Base-by-base conservation (phyloP, 2,113 vertebrate species). In the Oryctolagus cuniculus region DNA sequence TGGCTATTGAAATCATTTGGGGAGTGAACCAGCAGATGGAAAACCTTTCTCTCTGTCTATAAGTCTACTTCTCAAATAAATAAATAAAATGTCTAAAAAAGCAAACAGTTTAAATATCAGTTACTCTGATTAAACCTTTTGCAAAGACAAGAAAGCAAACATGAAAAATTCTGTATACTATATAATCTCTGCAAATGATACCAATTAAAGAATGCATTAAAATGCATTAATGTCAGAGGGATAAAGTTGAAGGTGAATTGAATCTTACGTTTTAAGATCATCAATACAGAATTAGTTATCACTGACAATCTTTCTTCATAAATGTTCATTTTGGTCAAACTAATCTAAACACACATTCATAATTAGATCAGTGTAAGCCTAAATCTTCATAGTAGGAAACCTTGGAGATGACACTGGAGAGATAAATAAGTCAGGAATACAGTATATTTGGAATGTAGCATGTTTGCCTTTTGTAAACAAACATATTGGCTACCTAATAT, bases 81-180 rank as follows among this genome's bases (percentile, higher is more conserved):
- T 44, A 44, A 44, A 44, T 44, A 44, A 44, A 44, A 44, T 8
- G 44, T 44, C 44, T 44, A 7, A 44, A 44, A 44, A 44, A 44
- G 44, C 17, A 87, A 97, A 96, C 55, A 93, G 53, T 84, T 97
- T 91, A 95, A 98, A 96, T 97, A 98, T 61, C 12, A 53, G 58
- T 63, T 92, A 55, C 93, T 97, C 91, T 4, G 27, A 19, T 86
- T 84, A 96, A 84, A 97, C 96, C 27, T 55, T 90, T 97, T 96
- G 75, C 84, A 97, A 95, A 97, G 67, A 51, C 95, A 97, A 94
- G 31, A n/a, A 98, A 97, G 97, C 88, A 83, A 93, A 94, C 73
- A 22, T 69, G 29, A 96, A 96, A 75, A 75, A 34, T 80, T 93
- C 61, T 78, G 49, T 29, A 51, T 58, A 80, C 81, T 58, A 77